phyloP scores from a whole-genome alignment of 2,113 vertebrate species.

The Rhadina sibilatrix region DNA sequence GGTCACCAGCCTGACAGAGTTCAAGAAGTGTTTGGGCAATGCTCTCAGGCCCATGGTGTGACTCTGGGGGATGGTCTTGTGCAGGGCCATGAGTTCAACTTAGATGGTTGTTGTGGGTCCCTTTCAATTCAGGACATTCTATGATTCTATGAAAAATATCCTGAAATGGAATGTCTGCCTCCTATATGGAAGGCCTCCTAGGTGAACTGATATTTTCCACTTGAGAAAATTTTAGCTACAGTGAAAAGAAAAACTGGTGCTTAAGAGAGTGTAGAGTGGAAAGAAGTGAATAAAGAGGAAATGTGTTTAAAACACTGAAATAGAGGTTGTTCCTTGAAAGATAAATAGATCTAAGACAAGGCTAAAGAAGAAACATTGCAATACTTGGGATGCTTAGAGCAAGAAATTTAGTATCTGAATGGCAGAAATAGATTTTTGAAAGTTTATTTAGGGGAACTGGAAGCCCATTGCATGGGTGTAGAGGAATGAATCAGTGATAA shows the following conservation, averaged over 20 bases:
- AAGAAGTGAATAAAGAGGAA: not conserved
- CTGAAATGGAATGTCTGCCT: not conserved
- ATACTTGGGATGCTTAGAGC: not conserved
- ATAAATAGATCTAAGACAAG: not conserved
- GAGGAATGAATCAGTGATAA: not conserved
- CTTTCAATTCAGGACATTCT: not conserved
- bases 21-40: not conserved
- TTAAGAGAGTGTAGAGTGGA: not conserved
- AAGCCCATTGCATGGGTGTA: not conserved
- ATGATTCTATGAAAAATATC: not conserved
- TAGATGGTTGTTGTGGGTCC: not conserved
- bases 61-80: not conserved
- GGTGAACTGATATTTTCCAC: not conserved
- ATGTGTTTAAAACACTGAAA: not conserved
- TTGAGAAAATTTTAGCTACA: not conserved
- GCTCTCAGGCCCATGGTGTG: not conserved
- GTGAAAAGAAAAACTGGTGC: not conserved
- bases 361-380: not conserved
- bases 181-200: not conserved
- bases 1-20: not conserved
- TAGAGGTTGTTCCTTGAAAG: not conserved
- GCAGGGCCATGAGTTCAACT: no score
- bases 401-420: not conserved
- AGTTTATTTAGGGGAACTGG: not conserved
- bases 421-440: not conserved